Evolutionary conservation across 2,113 vertebrate species (phyloP).

Genomic region (Lamprotornis superbus): DNA sequence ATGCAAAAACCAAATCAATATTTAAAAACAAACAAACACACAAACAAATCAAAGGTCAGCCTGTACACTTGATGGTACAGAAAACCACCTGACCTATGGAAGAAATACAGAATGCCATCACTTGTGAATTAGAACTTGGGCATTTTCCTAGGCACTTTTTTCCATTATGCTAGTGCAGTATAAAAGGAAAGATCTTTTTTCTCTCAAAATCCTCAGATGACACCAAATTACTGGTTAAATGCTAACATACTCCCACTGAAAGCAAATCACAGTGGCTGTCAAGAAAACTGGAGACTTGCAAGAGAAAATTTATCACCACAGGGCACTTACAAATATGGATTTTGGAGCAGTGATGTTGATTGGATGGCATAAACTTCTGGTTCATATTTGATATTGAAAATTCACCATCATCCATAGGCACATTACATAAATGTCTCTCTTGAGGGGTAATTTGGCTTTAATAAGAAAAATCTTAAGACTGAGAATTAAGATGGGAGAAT

Average conservation of each 20-base stretch:
- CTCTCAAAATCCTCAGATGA: background rate
- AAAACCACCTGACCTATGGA: background rate
- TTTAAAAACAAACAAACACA: background rate
- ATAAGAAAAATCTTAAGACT: background rate
- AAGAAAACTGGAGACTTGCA: background rate
- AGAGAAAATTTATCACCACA: background rate
- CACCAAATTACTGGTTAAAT: background rate
- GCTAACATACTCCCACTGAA: background rate
- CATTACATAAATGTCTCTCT: background rate
- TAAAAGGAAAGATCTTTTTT: background rate
- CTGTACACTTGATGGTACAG: background rate
- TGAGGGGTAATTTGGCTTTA: background rate
- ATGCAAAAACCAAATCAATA: fast-evolving
- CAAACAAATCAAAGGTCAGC: background rate
- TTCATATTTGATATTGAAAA: background rate
- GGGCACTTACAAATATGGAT: background rate
- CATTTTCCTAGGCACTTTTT: background rate
- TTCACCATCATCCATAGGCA: background rate
- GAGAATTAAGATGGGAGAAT: background rate
- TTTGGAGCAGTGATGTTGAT: background rate
- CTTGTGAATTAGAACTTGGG: background rate
- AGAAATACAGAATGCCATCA: background rate
- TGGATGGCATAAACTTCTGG: background rate
- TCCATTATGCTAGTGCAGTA: background rate
- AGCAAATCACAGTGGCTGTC: background rate